Conservation (phyloP, 2,888 invertebrate species). For the Margaritifera margaritifera region DNA sequence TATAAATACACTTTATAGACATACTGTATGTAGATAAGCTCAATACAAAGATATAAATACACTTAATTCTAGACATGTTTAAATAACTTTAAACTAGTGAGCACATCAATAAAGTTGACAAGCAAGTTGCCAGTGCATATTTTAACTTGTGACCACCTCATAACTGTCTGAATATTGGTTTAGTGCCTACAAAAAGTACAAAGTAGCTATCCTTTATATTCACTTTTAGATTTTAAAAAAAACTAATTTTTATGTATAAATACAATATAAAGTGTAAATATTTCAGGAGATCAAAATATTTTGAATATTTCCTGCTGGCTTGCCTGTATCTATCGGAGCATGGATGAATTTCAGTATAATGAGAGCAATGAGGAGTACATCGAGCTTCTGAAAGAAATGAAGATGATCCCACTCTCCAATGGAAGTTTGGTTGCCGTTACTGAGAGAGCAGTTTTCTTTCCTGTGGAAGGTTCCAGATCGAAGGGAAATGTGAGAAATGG, state of each 20-base stretch:
- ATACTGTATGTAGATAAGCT: too few species aligned
- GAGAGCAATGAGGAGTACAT: constrained; percentile 52
- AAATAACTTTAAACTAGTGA: too few species aligned
- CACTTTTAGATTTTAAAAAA: background rate
- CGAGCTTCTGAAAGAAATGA: constrained; percentile 29
- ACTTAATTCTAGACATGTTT: too few species aligned
- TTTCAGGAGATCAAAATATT: constrained; percentile 10
- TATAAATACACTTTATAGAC: too few species aligned
- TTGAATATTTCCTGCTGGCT: constrained; percentile 53
- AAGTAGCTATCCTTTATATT: too few species aligned
- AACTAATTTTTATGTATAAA: background rate
- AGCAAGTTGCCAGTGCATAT: too few species aligned
- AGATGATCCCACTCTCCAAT: constrained; percentile 63
- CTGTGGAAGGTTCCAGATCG: constrained; percentile 16
- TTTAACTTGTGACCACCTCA: too few species aligned
- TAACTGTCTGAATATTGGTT: too few species aligned
- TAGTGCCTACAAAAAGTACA: too few species aligned
- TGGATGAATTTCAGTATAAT: constrained; percentile 66
- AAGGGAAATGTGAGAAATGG: constrained; percentile 4
- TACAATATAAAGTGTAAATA: background rate
- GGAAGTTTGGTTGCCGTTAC: constrained; percentile 53
- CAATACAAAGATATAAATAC: too few species aligned
- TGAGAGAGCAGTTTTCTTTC: constrained; percentile 63
- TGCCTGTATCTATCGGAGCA: constrained; percentile 66
- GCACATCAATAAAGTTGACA: too few species aligned